Conservation (phyloP, 1,140 invertebrate genomes). For the Paraescarpia echinospica region DNA sequence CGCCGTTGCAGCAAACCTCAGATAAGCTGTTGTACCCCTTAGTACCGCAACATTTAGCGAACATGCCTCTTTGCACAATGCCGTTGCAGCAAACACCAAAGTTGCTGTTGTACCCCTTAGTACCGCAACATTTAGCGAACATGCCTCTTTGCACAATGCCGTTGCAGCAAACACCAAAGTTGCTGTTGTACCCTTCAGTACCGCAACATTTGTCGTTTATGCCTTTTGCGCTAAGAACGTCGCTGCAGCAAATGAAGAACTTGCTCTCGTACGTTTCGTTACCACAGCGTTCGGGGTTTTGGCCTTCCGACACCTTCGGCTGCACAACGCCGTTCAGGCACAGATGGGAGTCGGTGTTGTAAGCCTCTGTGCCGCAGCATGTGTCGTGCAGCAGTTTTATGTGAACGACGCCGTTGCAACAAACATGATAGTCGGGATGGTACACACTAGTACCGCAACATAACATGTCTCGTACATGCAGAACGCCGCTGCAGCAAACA, state of each 20-base stretch:
- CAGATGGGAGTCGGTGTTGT: no score
- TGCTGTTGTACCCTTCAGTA: background rate
- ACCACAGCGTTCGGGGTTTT: background rate
- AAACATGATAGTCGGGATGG: background rate
- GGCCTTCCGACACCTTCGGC: no score
- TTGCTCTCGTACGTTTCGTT: background rate
- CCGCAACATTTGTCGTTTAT: background rate
- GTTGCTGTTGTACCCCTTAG: background rate
- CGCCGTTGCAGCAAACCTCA: background rate
- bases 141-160: background rate
- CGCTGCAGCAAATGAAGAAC: background rate
- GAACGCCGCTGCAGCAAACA: no score
- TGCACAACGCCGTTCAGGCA: no score
- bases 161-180: background rate
- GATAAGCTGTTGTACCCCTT: background rate
- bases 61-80: background rate
- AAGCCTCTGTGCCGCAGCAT: no score
- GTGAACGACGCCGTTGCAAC: background rate
- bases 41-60: background rate
- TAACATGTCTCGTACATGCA: no score
- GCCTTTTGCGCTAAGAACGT: background rate
- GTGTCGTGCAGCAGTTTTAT: no score
- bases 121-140: background rate
- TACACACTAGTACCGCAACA: background rate
- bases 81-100: background rate